Evolutionary conservation across 2,113 vertebrate species (phyloP), one percentile per base, ranked within the genome.

Genomic region (Salvelinus namaycush): DNA sequence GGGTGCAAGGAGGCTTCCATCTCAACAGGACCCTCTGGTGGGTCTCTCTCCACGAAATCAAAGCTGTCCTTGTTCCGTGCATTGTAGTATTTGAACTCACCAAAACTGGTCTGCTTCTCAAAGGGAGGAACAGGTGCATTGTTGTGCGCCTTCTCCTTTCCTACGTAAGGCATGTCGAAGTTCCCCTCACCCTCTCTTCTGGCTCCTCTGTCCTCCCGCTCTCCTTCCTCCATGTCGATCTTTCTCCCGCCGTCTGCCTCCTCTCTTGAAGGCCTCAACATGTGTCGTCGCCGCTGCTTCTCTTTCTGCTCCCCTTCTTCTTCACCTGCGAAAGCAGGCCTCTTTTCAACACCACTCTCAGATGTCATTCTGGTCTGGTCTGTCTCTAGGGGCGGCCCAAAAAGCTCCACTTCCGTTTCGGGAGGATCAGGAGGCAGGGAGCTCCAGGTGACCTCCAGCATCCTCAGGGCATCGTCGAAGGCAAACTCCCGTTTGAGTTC

Each of bases 401-500:
- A 74, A 0, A 97, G 92, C 72, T 97, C 96, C 65, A 97, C 95
- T 75, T 96, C 96, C 0, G 95, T 95, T 81, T 97, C 95, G 0
- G 97, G 96, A 0, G 96, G 96, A 29, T 97, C 95, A 0, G 97
- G 96, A 0, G 96, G 97, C 74, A 98, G 80, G 0, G 97, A 97
- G 77, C 97, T 98, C 97, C 97, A 99, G 8, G 95, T 96, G 34
- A 98, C 93, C 89, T 98, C 97, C 22, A 98, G 88, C 93, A 98
- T 96, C 71, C 95, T 87, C 64, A 99, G 88, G 0, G 97, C 97
- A 0, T 99, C 96, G 0, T 97, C 96, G 14, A 98, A 98, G 1
- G 94, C 96, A 1, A 99, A 98, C 81, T 99, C 97, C 0, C 97
- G 91, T 88, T 99, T 99, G 4, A 99, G 96, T 77, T 99, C 97